Percentiles rank a stretch among this genome's conserved stretches.
Conservation (phyloP, 2,113 vertebrate species). For the Etia nguti region DNA sequence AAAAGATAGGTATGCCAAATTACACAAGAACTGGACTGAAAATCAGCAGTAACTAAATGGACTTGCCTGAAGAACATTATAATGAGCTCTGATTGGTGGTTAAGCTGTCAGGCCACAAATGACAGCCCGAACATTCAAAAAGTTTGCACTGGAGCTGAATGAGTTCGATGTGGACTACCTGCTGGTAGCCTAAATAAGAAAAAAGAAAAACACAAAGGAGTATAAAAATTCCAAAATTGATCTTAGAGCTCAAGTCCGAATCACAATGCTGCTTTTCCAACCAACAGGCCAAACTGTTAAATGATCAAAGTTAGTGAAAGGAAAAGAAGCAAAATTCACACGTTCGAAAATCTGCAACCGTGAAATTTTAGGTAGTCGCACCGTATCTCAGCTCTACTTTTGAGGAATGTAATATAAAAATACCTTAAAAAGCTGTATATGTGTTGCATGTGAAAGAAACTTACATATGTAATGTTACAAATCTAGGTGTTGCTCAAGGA, state of each 20-base stretch:
- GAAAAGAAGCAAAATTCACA: background rate
- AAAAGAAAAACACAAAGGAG: background rate
- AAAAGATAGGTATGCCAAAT: background rate
- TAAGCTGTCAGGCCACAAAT: background rate
- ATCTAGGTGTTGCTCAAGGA: accelerated
- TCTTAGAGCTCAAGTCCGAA: background rate
- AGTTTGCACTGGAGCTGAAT: background rate
- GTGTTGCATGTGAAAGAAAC: background rate
- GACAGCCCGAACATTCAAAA: background rate
- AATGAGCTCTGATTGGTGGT: background rate
- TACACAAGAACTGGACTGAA: background rate
- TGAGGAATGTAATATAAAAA: background rate
- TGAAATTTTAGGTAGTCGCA: background rate
- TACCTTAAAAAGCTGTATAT: background rate
- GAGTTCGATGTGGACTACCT: background rate
- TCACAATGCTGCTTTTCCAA: background rate
- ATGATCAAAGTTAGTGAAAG: background rate
- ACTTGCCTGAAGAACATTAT: background rate
- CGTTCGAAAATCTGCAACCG: background rate
- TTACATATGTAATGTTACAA: background rate
- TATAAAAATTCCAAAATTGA: background rate
- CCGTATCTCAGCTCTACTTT: background rate
- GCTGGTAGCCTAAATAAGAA: background rate
- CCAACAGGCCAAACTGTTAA: background rate
- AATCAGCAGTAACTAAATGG: background rate